phyloP scores from a whole-genome alignment of 2,797 vertebrate genomes.

The Acanthornis magna region DNA sequence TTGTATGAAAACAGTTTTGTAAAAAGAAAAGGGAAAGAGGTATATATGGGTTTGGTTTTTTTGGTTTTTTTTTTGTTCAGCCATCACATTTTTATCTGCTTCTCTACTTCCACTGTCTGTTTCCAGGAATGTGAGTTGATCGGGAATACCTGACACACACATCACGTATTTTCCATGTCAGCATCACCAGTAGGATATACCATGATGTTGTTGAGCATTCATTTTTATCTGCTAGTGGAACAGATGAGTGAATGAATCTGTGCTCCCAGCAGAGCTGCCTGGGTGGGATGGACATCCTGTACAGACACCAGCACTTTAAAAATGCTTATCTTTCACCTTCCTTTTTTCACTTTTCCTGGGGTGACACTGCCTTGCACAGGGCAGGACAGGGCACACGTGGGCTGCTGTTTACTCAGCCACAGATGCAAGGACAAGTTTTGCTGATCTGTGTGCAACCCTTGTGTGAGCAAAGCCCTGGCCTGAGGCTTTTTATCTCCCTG shows the following conservation, averaged over 20 bases:
- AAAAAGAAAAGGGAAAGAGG: not conserved
- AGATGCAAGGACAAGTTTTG: not conserved
- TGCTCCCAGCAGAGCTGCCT: not conserved
- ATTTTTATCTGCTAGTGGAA: not conserved
- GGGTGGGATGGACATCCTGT: not conserved
- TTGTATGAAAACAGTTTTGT: not conserved
- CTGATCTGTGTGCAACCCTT: not conserved
- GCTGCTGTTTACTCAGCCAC: not conserved
- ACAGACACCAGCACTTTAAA: not conserved
- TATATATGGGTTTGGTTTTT: not conserved
- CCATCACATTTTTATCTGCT: not conserved
- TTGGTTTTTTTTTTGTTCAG: not conserved
- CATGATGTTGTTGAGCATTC: not conserved
- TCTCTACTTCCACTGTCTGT: not conserved
- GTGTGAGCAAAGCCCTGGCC: not conserved
- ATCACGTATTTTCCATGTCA: not conserved
- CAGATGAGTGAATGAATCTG: not conserved
- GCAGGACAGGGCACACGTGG: fast-evolving
- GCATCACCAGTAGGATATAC: not conserved
- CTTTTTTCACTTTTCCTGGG: not conserved
- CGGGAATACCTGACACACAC: not conserved
- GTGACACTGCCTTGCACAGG: fast-evolving
- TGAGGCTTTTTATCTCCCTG: not conserved
- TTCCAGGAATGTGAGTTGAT: not conserved
- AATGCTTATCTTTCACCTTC: not conserved